Conservation (phyloP, 2,888 invertebrate genomes). For the Hydroisotoma schaefferi region DNA sequence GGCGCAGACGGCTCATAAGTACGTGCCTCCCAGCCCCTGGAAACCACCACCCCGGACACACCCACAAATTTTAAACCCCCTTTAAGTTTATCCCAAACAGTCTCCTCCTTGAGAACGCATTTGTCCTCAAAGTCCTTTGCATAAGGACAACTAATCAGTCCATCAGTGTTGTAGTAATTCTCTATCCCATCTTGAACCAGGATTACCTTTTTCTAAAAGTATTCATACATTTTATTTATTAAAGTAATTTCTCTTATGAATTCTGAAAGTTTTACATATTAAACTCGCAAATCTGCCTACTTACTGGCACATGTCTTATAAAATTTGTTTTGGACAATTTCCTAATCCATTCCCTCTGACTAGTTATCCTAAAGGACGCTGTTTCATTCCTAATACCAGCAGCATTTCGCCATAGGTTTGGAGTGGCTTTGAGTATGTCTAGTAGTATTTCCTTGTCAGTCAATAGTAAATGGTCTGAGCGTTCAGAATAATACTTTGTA, state of each 20-base stretch:
- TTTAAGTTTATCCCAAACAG: not conserved
- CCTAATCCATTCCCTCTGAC: conserved; percentile 7
- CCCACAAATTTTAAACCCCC: not conserved
- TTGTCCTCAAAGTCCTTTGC: conserved; percentile 4
- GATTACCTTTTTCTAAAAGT: conserved; percentile 5
- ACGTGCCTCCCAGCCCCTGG: not conserved
- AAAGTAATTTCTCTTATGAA: not conserved
- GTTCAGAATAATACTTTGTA: too few relatives aligned
- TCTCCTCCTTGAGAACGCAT: not conserved
- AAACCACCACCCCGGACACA: not conserved
- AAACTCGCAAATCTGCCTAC: not conserved
- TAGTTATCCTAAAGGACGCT: not conserved
- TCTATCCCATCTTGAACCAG: not conserved
- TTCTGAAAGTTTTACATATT: not conserved
- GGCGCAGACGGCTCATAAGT: conserved; percentile 4
- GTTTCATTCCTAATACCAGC: not conserved
- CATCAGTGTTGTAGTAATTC: conserved; percentile 5
- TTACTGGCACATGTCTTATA: not conserved
- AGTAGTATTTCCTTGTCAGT: not conserved
- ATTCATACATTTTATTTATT: not conserved
- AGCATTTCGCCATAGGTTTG: conserved; percentile 6
- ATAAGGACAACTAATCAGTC: not conserved
- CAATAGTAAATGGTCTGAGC: not conserved
- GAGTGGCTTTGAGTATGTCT: not conserved
- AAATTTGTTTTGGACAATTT: not conserved